Evolutionary conservation across 2,797 vertebrate genomes (phyloP).

Genomic region (Rhinella marina): DNA sequence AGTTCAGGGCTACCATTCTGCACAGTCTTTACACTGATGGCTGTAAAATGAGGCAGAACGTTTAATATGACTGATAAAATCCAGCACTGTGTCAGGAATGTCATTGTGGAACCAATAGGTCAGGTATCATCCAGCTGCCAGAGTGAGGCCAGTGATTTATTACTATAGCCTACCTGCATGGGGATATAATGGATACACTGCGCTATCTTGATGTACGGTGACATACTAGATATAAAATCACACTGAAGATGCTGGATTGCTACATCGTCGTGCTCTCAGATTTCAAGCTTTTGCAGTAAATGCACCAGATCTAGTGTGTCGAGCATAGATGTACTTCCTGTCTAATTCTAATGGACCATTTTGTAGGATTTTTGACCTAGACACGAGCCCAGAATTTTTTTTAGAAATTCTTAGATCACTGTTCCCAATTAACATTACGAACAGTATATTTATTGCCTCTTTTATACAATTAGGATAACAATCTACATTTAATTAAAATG

Average conservation of each 20-base stretch:
- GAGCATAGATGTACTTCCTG: not conserved
- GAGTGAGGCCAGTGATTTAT: constrained; percentile 26
- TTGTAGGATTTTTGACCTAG: not conserved
- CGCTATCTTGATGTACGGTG: constrained; percentile 10
- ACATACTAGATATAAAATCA: constrained; percentile 12
- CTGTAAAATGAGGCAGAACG: constrained; percentile 32
- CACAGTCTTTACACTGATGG: constrained; percentile 19
- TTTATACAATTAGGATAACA: not conserved
- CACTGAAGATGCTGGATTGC: not conserved
- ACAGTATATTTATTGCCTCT: not conserved
- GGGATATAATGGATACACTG: not conserved
- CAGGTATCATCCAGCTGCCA: constrained; percentile 28
- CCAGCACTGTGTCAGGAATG: constrained; percentile 14
- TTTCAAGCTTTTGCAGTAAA: not conserved
- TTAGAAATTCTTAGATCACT: not conserved
- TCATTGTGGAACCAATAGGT: not conserved
- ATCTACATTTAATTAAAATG: not conserved
- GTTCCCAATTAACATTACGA: not conserved
- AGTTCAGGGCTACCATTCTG: not conserved
- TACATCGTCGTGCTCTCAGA: not conserved
- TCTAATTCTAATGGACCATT: not conserved
- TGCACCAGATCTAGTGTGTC: not conserved
- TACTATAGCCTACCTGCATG: constrained; percentile 7
- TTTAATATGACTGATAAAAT: constrained; percentile 41
- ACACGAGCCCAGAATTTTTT: not conserved